Base-by-base conservation (phyloP, 2,888 invertebrate genomes). In the Aethes cnicana region DNA sequence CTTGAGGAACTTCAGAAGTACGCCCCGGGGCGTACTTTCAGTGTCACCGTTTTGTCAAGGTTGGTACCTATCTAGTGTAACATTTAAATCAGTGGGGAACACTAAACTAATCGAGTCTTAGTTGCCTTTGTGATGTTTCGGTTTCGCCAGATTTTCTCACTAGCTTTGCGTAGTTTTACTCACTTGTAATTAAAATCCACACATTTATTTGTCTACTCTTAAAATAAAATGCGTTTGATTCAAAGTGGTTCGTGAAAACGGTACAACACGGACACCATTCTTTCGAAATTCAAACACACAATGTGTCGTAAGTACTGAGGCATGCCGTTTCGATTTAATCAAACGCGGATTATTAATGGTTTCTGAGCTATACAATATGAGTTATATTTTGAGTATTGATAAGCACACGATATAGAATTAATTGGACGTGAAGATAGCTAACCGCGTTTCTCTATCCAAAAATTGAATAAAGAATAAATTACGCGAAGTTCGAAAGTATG, bases 321-420 rank as follows among this genome's bases (percentile, higher is more conserved):
- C 64, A 58, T 58, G 68, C 67, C 68, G 68, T 78, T 72, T 68
- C 66, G 72, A 74, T 76, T 74, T 72, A 75, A 78, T 77, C 77
- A 76, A 73, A 72, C 68, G 74, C 63, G 56, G 66, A 68, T 77
- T 77, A 78, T 79, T 78, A 76, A 79, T 79, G 69, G 70, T 65
- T 64, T 28, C 43, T 17, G 23, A 14, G 37, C 47, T 46, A 52
- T 42, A 61, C 58, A 58, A 63, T 65, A 59, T 53, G 52, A 62
- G 56, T 53, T 54, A 59, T 66, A 62, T 61, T 60, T 68, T 61
- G 56, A 54, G 58, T 54, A 63, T 62, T 55, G 55, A 59, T 56
- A 56, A 39, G 16, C 28, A 23, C 28, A 42, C 47, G 54, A 58
- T 60, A 49, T 55, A 57, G 60, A 61, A 53, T 60, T 74, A 68